Evolutionary conservation across 2,113 vertebrate genomes (phyloP), one percentile per base, ranked within the genome.

Genomic region (Cryptotis parvus): DNA sequence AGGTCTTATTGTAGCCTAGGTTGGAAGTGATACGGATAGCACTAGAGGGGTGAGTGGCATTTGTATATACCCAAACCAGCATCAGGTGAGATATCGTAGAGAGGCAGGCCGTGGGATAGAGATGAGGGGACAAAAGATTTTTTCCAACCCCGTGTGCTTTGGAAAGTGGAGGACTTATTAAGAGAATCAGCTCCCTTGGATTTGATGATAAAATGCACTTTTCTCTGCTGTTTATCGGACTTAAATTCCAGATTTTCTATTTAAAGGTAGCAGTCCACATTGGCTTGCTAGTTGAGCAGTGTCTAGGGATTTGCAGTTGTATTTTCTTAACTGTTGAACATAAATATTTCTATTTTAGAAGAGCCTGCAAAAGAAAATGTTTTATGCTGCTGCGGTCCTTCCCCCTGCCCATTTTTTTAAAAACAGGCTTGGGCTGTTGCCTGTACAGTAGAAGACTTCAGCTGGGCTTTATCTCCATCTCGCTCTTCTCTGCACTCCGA

Each of bases 171-270:
- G 7, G 3, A 45, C 80, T 41, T 85, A 65, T 24, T 39, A 68
- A 55, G 52, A 75, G 43, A 90, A 72, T 79, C 18, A 65, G 4
- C 77, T 63, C 35, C 92, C 94, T 92, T 24, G 26, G 86, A 10
- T 84, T 77, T 84, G 76, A 45, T 58, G 63, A 78, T 93, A 91
- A 90, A 79, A 93, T 55, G 61, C 35, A 29, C 91, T 95, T 91
- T 93, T 45, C 3, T 39, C 41, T 5, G 27, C 76, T 84, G 93
- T 96, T 94, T 92, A 74, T 84, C 31, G 41, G 76, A 90, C 93
- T 92, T 83, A 83, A 95, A 93, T 49, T 94, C 43, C 69, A 90
- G 6, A 29, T 92, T 97, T 96, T 81, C 45, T 93, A 91, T 93
- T 93, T 94, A 86, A 94, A 90, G 75, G 89, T 97, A 43, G 22